phyloP scores from a whole-genome alignment of 2,888 invertebrate genomes.

The Tethea ocularis region DNA sequence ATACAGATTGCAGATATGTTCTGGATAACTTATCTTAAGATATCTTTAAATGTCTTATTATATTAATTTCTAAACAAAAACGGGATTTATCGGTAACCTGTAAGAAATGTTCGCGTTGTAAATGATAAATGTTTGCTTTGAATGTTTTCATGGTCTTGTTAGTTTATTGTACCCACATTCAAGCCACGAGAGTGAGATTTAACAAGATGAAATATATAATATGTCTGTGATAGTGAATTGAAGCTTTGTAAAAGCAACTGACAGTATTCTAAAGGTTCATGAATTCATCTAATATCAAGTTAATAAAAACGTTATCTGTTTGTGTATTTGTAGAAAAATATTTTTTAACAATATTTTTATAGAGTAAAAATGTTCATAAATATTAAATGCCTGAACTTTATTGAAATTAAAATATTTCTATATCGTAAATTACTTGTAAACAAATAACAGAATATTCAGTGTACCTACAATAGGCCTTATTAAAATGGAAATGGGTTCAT shows the following conservation, averaged over 20 bases:
- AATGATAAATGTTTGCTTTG: constrained; percentile 4
- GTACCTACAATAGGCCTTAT: constrained; percentile 38
- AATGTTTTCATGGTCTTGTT: constrained; percentile 10
- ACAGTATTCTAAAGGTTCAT: constrained; percentile 71
- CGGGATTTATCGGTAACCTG: too few species aligned
- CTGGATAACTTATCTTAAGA: too few species aligned
- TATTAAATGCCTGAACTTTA: background rate
- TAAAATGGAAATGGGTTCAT: constrained; percentile 31
- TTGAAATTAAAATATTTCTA: background rate
- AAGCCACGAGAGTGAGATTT: background rate
- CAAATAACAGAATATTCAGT: constrained; percentile 9
- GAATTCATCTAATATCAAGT: constrained; percentile 40
- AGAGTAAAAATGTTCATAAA: constrained; percentile 31
- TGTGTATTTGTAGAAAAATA: constrained; percentile 44
- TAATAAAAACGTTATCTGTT: constrained; percentile 32
- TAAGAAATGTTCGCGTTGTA: too few species aligned
- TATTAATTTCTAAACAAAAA: background rate
- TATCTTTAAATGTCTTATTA: too few species aligned
- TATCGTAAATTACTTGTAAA: constrained; percentile 19
- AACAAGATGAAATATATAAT: background rate
- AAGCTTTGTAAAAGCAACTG: constrained; percentile 68
- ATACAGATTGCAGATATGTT: too few species aligned
- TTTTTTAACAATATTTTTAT: constrained; percentile 47
- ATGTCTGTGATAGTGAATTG: constrained; percentile 75
- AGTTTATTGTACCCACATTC: constrained; percentile 2